These are phyloP conservation scores for Sorex fumeus DNA, from an alignment of 2,113 vertebrate species.

Conservation along the genomic window DNA sequence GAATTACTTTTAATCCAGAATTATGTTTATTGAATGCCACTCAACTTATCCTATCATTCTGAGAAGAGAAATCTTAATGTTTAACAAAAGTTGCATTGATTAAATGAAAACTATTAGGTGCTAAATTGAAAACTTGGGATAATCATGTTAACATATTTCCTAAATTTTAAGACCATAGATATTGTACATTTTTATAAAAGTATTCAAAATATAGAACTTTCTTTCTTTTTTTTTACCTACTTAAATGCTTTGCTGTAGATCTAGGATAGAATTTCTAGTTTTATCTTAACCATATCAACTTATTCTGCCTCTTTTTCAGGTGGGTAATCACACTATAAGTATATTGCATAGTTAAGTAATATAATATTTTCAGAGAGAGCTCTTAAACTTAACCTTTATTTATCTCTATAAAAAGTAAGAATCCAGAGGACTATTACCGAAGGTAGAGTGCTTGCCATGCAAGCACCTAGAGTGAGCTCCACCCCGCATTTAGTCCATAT, in stretches of 20 bases:
- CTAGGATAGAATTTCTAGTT: background rate
- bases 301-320: background rate
- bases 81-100: constrained; percentile 33
- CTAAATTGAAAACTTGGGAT: constrained; percentile 12
- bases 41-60: background rate
- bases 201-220: background rate
- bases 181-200: constrained; percentile 20
- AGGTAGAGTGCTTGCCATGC: no score
- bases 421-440: no score
- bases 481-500: no score
- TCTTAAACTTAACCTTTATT: background rate
- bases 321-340: no score
- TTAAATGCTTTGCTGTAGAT: background rate
- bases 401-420: constrained; percentile 51
- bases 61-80: background rate
- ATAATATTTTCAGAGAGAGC: background rate
- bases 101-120: constrained; percentile 10
- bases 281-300: background rate
- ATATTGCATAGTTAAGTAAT: background rate
- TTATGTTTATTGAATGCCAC: constrained; percentile 35
- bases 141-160: constrained; percentile 4
- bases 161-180: constrained; percentile 26
- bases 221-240: background rate
- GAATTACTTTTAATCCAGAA: constrained; percentile 43
- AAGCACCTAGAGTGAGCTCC: no score